Evolutionary conservation across 1,140 invertebrate species (phyloP).

Genomic region (Zaprionus africanus): DNA sequence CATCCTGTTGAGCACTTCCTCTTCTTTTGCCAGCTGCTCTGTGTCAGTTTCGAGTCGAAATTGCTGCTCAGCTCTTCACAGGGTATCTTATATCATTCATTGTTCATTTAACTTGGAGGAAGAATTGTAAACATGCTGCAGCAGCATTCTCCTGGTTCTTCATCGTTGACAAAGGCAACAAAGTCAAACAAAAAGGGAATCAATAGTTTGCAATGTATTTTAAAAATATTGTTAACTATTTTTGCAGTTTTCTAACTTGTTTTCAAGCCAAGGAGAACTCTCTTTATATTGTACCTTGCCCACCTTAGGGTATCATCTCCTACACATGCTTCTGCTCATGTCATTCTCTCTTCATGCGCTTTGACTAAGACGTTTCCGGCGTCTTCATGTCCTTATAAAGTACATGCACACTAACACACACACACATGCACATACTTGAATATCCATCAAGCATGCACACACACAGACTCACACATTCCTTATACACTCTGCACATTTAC

Average conservation of each 20-base stretch:
- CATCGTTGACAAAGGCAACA: not conserved
- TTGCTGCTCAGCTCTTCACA: not conserved
- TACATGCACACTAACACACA: conserved; percentile 20
- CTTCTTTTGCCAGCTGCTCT: not conserved
- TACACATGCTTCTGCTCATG: not conserved
- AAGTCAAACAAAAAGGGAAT: not conserved
- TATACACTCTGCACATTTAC: conserved; percentile 47
- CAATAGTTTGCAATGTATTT: not conserved
- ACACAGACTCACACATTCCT: conserved; percentile 29
- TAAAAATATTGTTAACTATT: not conserved
- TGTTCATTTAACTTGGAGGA: not conserved
- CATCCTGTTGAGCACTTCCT: not conserved
- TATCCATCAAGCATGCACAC: conserved; percentile 57
- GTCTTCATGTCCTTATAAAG: conserved; percentile 48
- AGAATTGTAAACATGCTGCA: no score
- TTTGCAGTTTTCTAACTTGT: not conserved
- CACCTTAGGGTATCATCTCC: not conserved
- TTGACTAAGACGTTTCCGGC: conserved; percentile 6
- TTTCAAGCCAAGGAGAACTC: not conserved
- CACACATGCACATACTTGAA: conserved; percentile 4
- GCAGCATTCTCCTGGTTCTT: not conserved
- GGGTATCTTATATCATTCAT: not conserved
- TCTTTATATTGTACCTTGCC: not conserved
- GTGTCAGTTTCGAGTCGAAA: not conserved
- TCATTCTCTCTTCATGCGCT: not conserved